phyloP scores from a whole-genome alignment of 2,888 invertebrate species.

The Parnassius orleans region DNA sequence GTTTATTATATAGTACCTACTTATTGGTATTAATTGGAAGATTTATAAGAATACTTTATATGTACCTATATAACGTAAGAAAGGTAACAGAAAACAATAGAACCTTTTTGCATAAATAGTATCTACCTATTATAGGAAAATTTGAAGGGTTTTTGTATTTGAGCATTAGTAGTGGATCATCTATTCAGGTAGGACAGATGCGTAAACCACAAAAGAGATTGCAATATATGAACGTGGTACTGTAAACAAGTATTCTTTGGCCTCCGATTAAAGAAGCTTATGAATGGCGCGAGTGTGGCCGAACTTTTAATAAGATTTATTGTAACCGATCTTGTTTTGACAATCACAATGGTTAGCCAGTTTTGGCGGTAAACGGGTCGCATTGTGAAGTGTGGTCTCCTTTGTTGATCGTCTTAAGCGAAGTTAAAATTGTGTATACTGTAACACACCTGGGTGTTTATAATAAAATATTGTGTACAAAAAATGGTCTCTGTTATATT shows the following conservation, averaged over 20 bases:
- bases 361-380: slow-evolving; percentile 64
- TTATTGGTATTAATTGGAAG: too few species aligned
- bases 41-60: too few species aligned
- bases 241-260: slow-evolving; percentile 68
- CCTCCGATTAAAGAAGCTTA: slow-evolving; percentile 53
- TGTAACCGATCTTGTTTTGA: slow-evolving; percentile 81
- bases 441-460: slow-evolving; percentile 55
- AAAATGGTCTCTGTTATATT: not conserved
- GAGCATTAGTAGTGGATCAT: slow-evolving; percentile 1
- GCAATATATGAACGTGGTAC: slow-evolving; percentile 50
- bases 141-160: not conserved
- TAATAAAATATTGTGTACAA: slow-evolving; percentile 18
- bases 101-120: too few species aligned
- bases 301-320: slow-evolving; percentile 78
- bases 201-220: slow-evolving; percentile 54
- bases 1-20: too few species aligned
- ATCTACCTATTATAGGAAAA: too few species aligned
- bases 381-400: slow-evolving; percentile 77
- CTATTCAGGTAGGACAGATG: slow-evolving; percentile 59
- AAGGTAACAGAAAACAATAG: too few species aligned
- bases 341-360: slow-evolving; percentile 63
- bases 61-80: too few species aligned
- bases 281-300: slow-evolving; percentile 68
- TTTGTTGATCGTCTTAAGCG: slow-evolving; percentile 48
- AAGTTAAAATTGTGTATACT: slow-evolving; percentile 64